Base-by-base conservation (phyloP, 2,113 vertebrate species). In the Dipodomys stephensi region DNA sequence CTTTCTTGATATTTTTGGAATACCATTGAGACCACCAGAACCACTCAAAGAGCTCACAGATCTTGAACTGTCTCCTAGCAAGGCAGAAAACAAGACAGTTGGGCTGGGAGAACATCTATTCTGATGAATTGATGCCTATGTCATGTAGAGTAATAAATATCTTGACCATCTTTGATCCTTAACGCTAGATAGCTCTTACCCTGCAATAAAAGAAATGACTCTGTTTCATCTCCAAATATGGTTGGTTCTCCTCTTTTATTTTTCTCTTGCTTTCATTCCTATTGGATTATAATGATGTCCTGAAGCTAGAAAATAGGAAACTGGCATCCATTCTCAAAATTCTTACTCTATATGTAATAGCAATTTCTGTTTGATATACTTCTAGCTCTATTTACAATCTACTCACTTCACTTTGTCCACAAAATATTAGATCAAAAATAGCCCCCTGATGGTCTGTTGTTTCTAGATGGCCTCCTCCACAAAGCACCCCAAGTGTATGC, bases 341-440 rank as follows among this genome's bases (percentile, higher is more conserved):
- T 65, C 39, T 18, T n/a, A 28, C 60, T 60, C 6, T 19, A 4
- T 35, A 35, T 15, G 2, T 39, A 16, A 18, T 46, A n/a, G 53
- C 68, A 15, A 68, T 80, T 80, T 87, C 46, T 64, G 8, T 72
- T 82, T 57, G 60, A 69, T 39, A 7, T 32, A 32, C 49, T 62
- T 82, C 71, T 79, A 73, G 53, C 27, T 27, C 68, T 44, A 46
- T 82, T 82, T 82, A 60, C 1, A 46, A 64, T 20, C 35, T 64
- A 11, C 60, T 90, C 27, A 25, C 57, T 73, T 72, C 35, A 72
- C 72, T 62, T 12, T 72, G 78, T 46, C 30, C 28, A 90, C 39
- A n/a, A 46, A 62, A 90, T 72, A 65, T 81, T 72, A 81, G 53
- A 72, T 53, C 39, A 46, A 81, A 81, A 90, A 62, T 72, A 72